A percentile compares a stretch with the other conserved stretches of the same genome.
These are phyloP conservation scores for Cephalophus harveyi DNA, from an alignment of 2,113 vertebrate species.

Conservation along the genomic window DNA sequence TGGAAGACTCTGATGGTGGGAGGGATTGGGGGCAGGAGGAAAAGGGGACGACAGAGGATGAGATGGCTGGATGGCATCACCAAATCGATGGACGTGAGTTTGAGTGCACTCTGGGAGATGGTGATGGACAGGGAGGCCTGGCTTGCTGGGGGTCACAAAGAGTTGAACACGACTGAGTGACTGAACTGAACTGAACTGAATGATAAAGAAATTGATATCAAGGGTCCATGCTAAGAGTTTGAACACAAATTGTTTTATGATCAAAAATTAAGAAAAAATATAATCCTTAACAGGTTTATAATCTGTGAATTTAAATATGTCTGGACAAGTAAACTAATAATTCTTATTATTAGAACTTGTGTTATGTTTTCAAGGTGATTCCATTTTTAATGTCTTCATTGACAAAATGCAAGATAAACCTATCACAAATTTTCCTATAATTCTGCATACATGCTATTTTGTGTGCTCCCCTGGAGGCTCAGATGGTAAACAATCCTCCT, in stretches of 20 bases:
- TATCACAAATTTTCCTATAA: background rate
- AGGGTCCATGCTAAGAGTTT: background rate
- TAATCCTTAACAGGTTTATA: background rate
- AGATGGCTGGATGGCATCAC: too few species aligned
- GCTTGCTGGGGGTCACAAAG: too few species aligned
- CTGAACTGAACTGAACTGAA: too few species aligned
- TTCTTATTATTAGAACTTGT: background rate
- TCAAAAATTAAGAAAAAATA: background rate
- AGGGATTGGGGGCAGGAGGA: too few species aligned
- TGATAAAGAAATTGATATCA: background rate
- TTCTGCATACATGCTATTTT: background rate
- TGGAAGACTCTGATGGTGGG: too few species aligned
- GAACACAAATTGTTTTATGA: background rate
- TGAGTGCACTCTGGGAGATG: too few species aligned
- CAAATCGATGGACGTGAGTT: accelerated
- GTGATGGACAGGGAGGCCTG: too few species aligned
- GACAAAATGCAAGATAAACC: background rate
- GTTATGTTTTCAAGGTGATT: background rate
- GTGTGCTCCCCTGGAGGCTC: background rate
- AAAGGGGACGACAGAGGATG: too few species aligned
- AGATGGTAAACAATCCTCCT: background rate
- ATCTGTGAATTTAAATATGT: background rate
- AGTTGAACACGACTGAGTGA: too few species aligned
- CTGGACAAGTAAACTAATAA: background rate
- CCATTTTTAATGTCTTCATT: background rate